Base-by-base conservation (phyloP, 2,888 invertebrate genomes). In the Phengaris alcon region DNA sequence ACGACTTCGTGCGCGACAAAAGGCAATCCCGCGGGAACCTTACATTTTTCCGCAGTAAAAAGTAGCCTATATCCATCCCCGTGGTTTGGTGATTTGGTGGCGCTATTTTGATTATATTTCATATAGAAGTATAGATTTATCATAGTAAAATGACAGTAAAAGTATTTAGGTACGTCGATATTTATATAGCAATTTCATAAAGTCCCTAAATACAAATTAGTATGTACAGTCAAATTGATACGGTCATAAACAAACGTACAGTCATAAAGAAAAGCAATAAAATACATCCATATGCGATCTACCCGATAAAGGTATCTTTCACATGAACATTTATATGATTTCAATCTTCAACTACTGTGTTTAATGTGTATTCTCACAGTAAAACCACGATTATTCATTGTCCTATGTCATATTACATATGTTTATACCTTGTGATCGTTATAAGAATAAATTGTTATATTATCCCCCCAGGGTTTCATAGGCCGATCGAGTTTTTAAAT, bases 201-300 rank as follows among this genome's bases (percentile, higher is more conserved):
- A 44, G 6, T 13, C 35, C 4, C 22, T 44, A 51, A 44, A 52
- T 46, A 8, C 64, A 51, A 13, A 69, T 55, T 68, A 51, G 46
- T 69, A 51, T 22, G n/a, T 13, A 51, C n/a, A 52, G 15, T 46
- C 51, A 64, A 64, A 46, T 59, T 46, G 15, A 64, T 64, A 64
- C 35, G 64, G 35, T 64, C 12, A 64, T 64, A 64, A 64, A 64
- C 35, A 64, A 64, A 12, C 64, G 13, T 6, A 64, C 64, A 64
- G 64, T 64, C 35, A 64, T 64, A 64, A 64, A 64, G 64, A 64
- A 2, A 64, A 64, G 64, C 35, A 44, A 64, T 64, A 64, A 64
- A 64, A 64, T 64, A 64, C 64, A 64, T 64, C 64, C 44, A 64
- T 64, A 64, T 35, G 64, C 64, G 64, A 64, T 64, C 64, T 64